Base-by-base conservation (phyloP, 2,888 invertebrate genomes). In the Latrodectus elegans region DNA sequence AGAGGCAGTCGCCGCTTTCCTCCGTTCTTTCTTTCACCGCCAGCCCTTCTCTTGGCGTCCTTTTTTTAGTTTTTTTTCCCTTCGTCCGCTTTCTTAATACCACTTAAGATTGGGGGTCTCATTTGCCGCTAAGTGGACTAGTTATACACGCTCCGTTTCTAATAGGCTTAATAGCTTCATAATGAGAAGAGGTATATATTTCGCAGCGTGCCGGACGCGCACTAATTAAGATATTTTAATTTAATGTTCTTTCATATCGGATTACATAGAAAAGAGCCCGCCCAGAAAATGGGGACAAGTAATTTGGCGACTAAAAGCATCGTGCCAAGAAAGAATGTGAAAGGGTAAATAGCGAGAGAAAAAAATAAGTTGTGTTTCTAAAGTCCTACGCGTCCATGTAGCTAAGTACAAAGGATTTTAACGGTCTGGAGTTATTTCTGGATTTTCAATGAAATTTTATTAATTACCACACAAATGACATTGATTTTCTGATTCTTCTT, bases 161-260 rank as follows among this genome's bases (percentile, higher is more conserved):
- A 87, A 87, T 87, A 87, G 77, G 72, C 77, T 68, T 87, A 87
- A 87, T 87, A 87, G 86, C 86, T 87, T 81, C 81, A 81, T 87
- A 87, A 87, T 87, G 86, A 87, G 86, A 82, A 49, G 81, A 87
- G 86, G 86, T 87, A 87, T 87, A 87, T 81, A 67, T 68, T 82
- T 65, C 73, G 73, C 67, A 71, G 79, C 71, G 26, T 11, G 79
- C 60, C 64, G 78, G 78, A 74, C 60, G 67, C 38, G 72, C 77
- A 87, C 86, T 87, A 87, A 87, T 87, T 87, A 87, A 77, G 86
- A 87, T 81, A 87, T 87, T 87, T 87, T 87, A 87, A 87, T 87
- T 87, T 87, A 87, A 87, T 87, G 86, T 87, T 87, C 86, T 82
- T 87, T 87, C 86, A 87, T 87, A 82, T 81, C 86, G 67, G 65